Evolutionary conservation across 1,140 invertebrate species (phyloP).

Genomic region (Hydropsyche tenuis): DNA sequence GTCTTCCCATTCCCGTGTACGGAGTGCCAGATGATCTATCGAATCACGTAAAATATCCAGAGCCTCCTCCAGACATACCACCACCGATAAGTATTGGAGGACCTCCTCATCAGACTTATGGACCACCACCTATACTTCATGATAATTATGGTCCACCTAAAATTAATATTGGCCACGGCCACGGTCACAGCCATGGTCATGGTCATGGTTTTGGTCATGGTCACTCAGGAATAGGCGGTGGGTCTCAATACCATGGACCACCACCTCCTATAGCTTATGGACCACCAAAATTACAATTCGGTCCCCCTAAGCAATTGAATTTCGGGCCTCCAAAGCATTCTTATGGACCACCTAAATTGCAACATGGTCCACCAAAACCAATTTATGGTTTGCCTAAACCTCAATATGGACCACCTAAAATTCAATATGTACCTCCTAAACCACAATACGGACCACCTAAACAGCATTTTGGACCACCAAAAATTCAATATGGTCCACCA

Average conservation of each 20-base stretch:
- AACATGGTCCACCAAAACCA: conserved; percentile 44
- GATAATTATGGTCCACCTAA: conserved; percentile 46
- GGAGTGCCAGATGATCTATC: conserved; percentile 61
- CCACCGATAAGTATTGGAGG: conserved; percentile 52
- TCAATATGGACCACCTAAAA: conserved; percentile 43
- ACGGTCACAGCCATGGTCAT: conserved; percentile 38
- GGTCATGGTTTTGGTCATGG: conserved; percentile 51
- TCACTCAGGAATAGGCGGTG: conserved; percentile 46
- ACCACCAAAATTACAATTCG: conserved; percentile 56
- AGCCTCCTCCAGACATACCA: conserved; percentile 58
- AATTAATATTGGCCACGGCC: conserved; percentile 35
- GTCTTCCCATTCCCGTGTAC: conserved; percentile 62
- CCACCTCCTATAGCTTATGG: conserved; percentile 42
- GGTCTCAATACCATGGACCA: conserved; percentile 46
- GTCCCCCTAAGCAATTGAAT: conserved; percentile 56
- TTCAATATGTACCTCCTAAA: conserved; percentile 56
- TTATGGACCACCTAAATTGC: conserved; percentile 55
- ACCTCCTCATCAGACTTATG: conserved; percentile 51
- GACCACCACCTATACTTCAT: conserved; percentile 49
- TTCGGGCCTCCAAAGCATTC: conserved; percentile 53
- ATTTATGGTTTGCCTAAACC: conserved; percentile 41
- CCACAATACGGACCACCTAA: conserved; percentile 46
- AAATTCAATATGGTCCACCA: conserved; percentile 60
- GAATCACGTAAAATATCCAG: conserved; percentile 59
- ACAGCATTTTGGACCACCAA: conserved; percentile 54